phyloP scores from a whole-genome alignment of 2,113 vertebrate genomes.

The Oreamnos americanus region DNA sequence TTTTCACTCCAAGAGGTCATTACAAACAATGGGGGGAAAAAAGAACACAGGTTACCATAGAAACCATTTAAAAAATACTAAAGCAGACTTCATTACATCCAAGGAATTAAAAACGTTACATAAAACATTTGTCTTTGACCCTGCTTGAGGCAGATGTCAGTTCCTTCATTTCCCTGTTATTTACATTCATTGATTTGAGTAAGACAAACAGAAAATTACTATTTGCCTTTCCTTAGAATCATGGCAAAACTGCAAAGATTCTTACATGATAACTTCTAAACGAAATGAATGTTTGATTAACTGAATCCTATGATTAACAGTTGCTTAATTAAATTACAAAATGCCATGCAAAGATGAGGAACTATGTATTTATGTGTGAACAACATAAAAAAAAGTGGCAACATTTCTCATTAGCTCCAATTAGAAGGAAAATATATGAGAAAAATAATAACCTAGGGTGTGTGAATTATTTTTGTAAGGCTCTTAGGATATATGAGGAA shows the following conservation, averaged over 20 bases:
- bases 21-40: slow-evolving; percentile 9
- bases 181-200: not conserved
- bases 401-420: not conserved
- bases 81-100: not conserved
- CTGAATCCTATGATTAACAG: not conserved
- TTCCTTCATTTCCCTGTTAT: not conserved
- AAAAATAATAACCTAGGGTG: not conserved
- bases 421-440: not conserved
- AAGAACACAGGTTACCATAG: slow-evolving; percentile 18
- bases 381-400: not conserved
- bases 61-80: slow-evolving; percentile 43
- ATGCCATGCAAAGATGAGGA: not conserved
- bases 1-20: slow-evolving; percentile 53
- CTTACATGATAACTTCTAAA: not conserved
- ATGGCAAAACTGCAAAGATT: not conserved
- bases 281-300: not conserved
- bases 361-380: not conserved
- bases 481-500: not conserved
- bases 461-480: not conserved
- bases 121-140: not conserved
- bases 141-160: not conserved
- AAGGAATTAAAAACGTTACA: not conserved
- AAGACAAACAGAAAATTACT: not conserved
- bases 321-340: not conserved
- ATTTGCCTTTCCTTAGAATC: not conserved